A percentile compares a stretch with the other conserved stretches of the same genome.
phyloP scores from a whole-genome alignment of 2,113 vertebrate genomes.

The Strigops habroptila region DNA sequence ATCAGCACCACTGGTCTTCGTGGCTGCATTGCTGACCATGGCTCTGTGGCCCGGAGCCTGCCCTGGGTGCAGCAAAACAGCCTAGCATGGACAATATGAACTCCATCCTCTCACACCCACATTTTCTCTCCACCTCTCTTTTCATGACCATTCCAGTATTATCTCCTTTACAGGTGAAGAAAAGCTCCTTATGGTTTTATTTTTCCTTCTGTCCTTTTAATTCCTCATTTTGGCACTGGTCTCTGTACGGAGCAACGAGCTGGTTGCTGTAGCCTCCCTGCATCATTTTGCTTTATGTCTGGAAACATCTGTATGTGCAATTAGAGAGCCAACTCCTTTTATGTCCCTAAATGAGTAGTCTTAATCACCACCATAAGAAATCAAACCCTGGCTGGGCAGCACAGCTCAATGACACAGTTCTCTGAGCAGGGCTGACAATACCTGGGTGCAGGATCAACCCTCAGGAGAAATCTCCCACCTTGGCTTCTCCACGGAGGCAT shows the following conservation, averaged over 20 bases:
- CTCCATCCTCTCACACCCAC: background rate
- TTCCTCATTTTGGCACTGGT: background rate
- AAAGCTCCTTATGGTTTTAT: background rate
- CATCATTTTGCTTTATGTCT: slow-evolving; percentile 50
- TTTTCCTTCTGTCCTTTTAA: background rate
- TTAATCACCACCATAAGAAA: slow-evolving; percentile 48
- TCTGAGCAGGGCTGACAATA: background rate
- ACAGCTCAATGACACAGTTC: background rate
- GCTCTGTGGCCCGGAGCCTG: background rate
- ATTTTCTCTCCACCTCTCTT: background rate
- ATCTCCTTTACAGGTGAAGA: background rate
- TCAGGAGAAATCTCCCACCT: background rate
- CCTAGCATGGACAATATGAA: background rate
- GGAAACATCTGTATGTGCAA: slow-evolving; percentile 43
- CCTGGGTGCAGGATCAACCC: background rate
- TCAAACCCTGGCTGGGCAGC: slow-evolving; percentile 27
- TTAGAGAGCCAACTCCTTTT: slow-evolving; percentile 53
- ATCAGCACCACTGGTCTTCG: background rate
- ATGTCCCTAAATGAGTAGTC: slow-evolving; percentile 45
- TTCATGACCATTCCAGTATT: background rate
- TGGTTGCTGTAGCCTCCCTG: background rate
- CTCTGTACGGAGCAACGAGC: background rate
- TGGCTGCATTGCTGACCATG: background rate
- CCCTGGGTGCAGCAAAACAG: background rate
- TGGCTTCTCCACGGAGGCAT: background rate